These are phyloP conservation scores for Peromyscus attwateri DNA, from an alignment of 2,797 vertebrate genomes.

Conservation along the genomic window DNA sequence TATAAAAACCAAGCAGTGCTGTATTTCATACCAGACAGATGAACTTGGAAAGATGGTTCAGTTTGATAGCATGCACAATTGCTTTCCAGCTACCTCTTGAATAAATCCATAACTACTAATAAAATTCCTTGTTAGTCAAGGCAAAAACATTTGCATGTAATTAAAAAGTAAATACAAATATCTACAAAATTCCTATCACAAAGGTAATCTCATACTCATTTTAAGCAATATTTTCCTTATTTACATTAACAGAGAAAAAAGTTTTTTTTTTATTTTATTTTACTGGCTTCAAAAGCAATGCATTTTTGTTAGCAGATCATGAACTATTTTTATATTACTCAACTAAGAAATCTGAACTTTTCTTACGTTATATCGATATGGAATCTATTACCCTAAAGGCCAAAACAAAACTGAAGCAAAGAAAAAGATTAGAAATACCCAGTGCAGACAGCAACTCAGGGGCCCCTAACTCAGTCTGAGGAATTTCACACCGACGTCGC, in stretches of 20 bases:
- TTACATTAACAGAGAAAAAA: neutral
- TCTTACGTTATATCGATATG: conserved; percentile 18
- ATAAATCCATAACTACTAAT: conserved; percentile 16
- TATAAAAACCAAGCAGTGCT: neutral
- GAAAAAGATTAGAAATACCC: conserved; percentile 47
- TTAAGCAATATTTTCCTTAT: conserved; percentile 36
- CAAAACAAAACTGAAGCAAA: conserved; percentile 42
- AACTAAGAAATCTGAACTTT: conserved; percentile 48
- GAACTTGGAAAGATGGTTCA: neutral
- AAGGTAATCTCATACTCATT: conserved; percentile 3
- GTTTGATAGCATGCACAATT: neutral
- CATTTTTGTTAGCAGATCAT: conserved; percentile 18
- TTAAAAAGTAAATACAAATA: conserved; percentile 30
- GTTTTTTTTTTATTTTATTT: neutral
- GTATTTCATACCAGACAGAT: neutral
- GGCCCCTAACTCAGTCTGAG: conserved; percentile 15
- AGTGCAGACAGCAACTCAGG: conserved; percentile 28
- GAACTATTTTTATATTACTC: conserved; percentile 57
- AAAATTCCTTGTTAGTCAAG: neutral
- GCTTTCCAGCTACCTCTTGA: neutral
- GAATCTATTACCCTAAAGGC: conserved; percentile 48
- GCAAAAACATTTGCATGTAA: neutral
- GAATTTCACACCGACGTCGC: conserved; percentile 60
- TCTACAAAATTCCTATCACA: conserved; percentile 1
- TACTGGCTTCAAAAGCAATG: conserved; percentile 10